Conservation (phyloP, 2,888 invertebrate species). For the Eumacrocentrus americanus region DNA sequence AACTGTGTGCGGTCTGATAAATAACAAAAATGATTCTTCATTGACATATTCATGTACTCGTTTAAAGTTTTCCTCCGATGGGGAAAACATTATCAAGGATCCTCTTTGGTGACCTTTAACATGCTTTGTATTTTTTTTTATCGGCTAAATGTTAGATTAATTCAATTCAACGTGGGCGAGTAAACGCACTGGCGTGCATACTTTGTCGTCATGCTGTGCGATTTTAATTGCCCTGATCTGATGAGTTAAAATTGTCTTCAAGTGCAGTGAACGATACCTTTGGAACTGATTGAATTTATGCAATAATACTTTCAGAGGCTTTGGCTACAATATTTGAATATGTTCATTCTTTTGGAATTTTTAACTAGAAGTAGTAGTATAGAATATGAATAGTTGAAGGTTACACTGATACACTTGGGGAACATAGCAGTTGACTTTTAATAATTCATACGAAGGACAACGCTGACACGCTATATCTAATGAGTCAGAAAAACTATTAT, state of each 20-base stretch:
- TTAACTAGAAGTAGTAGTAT: no score
- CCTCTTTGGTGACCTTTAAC: slow-evolving; percentile 2
- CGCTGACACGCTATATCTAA: no score
- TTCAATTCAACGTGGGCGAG: not conserved
- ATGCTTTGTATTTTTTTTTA: slow-evolving; percentile 9
- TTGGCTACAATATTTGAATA: no score
- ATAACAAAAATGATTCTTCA: no score
- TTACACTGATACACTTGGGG: slow-evolving; percentile 21
- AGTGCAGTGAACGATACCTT: no score
- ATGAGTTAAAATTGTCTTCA: no score
- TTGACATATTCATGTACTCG: not conserved
- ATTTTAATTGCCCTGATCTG: not conserved
- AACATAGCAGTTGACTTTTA: slow-evolving; percentile 34
- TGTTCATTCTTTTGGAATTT: no score
- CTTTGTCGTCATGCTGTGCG: not conserved
- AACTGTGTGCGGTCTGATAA: no score
- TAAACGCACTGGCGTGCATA: not conserved
- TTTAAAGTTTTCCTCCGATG: not conserved
- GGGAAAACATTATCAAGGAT: not conserved
- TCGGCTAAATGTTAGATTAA: slow-evolving; percentile 7
- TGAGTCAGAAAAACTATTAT: no score
- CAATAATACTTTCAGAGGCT: no score
- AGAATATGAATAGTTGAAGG: not conserved
- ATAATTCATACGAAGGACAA: slow-evolving; percentile 40
- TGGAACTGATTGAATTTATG: no score